phyloP scores from a whole-genome alignment of 2,797 vertebrate species.

The Channa striata region DNA sequence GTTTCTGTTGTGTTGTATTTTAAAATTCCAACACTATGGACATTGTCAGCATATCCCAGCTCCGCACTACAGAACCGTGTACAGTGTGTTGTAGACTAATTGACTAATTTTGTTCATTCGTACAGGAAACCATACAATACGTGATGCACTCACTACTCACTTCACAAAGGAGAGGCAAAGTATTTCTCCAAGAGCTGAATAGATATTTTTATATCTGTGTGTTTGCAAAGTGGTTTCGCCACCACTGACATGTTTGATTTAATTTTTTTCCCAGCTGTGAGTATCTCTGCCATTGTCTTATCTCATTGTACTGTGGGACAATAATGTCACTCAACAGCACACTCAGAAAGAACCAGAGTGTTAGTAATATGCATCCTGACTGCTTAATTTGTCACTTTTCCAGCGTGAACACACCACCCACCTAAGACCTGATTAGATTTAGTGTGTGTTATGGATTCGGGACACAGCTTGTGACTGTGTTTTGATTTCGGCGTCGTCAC shows the following conservation, averaged over 20 bases:
- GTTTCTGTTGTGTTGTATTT: not conserved
- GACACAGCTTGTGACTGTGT: conserved; percentile 11
- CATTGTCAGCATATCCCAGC: not conserved
- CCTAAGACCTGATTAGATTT: not conserved
- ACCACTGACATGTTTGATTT: not conserved
- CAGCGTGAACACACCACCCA: not conserved
- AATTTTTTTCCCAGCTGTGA: not conserved
- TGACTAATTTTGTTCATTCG: too few species aligned
- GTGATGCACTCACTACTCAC: not conserved
- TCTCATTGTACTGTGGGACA: conserved; percentile 5
- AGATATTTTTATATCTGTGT: not conserved
- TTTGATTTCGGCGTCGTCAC: conserved; percentile 21
- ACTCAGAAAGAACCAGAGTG: not conserved
- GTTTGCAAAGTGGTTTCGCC: not conserved
- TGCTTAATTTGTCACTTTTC: conserved; percentile 1
- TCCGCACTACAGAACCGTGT: not conserved
- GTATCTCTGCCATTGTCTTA: not conserved
- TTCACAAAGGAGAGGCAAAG: not conserved
- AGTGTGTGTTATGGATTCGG: conserved; percentile 7
- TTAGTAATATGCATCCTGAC: not conserved
- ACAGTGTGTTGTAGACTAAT: not conserved
- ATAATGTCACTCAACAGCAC: conserved; percentile 2
- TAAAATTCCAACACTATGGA: not conserved
- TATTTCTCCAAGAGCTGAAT: not conserved
- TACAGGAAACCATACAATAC: not conserved